Evolutionary conservation across 2,888 invertebrate genomes (phyloP).

Genomic region (Lutraria lutraria): DNA sequence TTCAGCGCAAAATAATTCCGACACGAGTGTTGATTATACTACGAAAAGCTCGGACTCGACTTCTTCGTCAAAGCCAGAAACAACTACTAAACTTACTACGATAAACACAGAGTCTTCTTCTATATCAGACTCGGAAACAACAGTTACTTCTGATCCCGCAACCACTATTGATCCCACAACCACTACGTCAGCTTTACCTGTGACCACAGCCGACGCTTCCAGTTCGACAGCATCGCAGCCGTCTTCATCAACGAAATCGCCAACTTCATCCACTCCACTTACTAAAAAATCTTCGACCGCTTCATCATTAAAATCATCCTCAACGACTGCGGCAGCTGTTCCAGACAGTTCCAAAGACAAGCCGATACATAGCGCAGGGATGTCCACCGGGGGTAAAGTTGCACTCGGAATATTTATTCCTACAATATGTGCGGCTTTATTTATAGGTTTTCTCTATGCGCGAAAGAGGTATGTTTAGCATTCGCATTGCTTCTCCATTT

Average conservation of each 20-base stretch:
- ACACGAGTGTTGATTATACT: not conserved
- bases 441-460: not conserved
- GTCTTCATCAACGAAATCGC: not conserved
- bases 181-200: not conserved
- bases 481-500: not conserved
- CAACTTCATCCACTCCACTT: not conserved
- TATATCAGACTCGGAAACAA: not conserved
- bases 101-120: not conserved
- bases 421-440: not conserved
- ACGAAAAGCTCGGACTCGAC: not conserved
- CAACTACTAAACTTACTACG: not conserved
- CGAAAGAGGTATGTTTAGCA: constrained; percentile 29
- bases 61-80: not conserved
- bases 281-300: not conserved
- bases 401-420: constrained; percentile 37
- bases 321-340: not conserved
- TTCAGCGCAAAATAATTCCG: too few species aligned
- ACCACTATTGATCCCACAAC: not conserved
- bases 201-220: not conserved
- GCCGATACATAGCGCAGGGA: not conserved
- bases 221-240: not conserved
- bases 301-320: not conserved
- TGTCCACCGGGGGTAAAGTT: constrained; percentile 36
- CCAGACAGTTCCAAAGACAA: not conserved
- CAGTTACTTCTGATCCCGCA: not conserved